Base-by-base conservation (phyloP, 2,888 invertebrate species). In the Eristalis tenax region DNA sequence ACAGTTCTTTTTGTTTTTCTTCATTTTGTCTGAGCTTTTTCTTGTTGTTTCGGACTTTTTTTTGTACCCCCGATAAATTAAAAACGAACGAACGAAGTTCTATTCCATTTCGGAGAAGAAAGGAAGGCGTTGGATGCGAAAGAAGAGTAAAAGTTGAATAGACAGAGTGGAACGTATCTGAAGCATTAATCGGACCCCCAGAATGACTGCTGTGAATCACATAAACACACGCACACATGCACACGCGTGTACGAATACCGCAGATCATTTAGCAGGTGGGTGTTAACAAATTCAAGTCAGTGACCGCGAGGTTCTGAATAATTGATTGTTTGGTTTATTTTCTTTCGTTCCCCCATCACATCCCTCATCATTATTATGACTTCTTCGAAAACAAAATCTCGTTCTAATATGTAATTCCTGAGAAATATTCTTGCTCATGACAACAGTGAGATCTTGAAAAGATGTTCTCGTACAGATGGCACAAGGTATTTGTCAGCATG, bases 221-320 rank as follows among this genome's bases (percentile, higher is more conserved):
- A 32, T 6, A 13, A 50, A 40, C 64, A 64, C 50, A 26, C 11
- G 23, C 23, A 43, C 0, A 50, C 18, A 50, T 4, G 5, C 43
- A 43, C 43, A 5, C 43, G 1, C 50, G 6, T 18, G 5, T 6
- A n/a, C 5, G 50, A 50, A 1, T 26, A 50, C 23, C 57, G n/a
- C 28, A 81, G 56, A 74, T 11, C 56, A 50, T 77, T 83, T 83
- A 73, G 57, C 77, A 77, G 83, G 77, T 83, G 75, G 77, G 71
- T 83, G 83, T 83, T 77, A 68, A 73, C 35, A 50, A 73, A 63
- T 40, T 18, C 23, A 77, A 66, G 83, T 83, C 83, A 68, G 26
- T 77, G 83, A 83, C 83, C 83, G 69, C 23, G 69, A 18, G 8
- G 18, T n/a, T 13, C 5, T 56, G 43, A 57, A 59, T 66, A 15